These are phyloP conservation scores for Argopecten irradians DNA, from an alignment of 1,140 invertebrate genomes.

Conservation along the genomic window DNA sequence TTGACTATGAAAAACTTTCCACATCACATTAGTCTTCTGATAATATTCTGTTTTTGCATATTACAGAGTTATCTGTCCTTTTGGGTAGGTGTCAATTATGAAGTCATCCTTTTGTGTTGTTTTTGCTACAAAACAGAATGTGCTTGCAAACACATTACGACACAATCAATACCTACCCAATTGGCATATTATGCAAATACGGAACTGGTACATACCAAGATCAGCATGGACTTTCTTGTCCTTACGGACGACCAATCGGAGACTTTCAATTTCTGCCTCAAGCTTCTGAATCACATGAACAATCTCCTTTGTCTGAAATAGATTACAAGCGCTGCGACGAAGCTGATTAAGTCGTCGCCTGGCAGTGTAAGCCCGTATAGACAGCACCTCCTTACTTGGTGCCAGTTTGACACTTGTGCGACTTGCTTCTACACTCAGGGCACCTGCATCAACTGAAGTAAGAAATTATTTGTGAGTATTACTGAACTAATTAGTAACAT, in stretches of 20 bases:
- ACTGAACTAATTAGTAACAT: not conserved
- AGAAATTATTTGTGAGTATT: slow-evolving; percentile 32
- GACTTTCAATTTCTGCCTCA: slow-evolving; percentile 77
- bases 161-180: no score
- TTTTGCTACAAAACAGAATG: no score
- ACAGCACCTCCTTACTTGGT: slow-evolving; percentile 78
- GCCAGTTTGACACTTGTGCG: slow-evolving; percentile 63
- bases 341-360: slow-evolving; percentile 75
- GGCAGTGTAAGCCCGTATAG: slow-evolving; percentile 77
- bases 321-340: slow-evolving; percentile 73
- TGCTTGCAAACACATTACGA: no score
- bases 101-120: not conserved
- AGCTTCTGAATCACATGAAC: slow-evolving; percentile 71
- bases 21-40: no score
- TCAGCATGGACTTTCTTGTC: slow-evolving; percentile 78
- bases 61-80: no score
- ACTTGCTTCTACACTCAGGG: slow-evolving; percentile 60
- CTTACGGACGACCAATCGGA: slow-evolving; percentile 74
- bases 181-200: no score
- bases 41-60: no score
- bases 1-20: no score
- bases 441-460: slow-evolving; percentile 71
- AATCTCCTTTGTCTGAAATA: slow-evolving; percentile 77
- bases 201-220: slow-evolving; percentile 63
- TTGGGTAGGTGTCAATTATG: no score